A percentile compares a stretch with the other conserved stretches of the same genome.
phyloP scores from a whole-genome alignment of 2,797 vertebrate species.

The Selene dorsalis region DNA sequence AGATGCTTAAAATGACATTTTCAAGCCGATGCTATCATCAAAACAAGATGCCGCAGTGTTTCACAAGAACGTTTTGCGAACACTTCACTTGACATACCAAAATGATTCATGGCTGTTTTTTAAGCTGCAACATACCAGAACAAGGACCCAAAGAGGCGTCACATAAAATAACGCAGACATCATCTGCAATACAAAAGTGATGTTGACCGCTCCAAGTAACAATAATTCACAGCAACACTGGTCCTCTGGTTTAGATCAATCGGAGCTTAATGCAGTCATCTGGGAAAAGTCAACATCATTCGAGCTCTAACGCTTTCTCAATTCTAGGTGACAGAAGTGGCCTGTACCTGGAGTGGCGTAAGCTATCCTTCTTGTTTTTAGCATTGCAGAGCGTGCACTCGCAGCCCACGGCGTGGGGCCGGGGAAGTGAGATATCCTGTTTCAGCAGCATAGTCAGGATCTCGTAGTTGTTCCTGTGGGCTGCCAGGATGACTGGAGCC shows the following conservation, averaged over 20 bases:
- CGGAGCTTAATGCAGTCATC: neutral
- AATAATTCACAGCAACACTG: neutral
- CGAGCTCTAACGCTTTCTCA: neutral
- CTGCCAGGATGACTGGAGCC: slow-evolving; percentile 97
- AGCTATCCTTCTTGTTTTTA: slow-evolving; percentile 99
- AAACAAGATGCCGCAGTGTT: slow-evolving; percentile 17
- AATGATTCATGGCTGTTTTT: slow-evolving; percentile 34
- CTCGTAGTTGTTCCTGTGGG: slow-evolving; percentile 99
- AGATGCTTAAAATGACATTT: slow-evolving; percentile 14
- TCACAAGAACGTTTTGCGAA: slow-evolving; percentile 12
- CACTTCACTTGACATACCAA: slow-evolving; percentile 22
- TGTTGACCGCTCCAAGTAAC: neutral
- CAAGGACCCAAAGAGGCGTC: slow-evolving; percentile 32
- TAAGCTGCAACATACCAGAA: slow-evolving; percentile 35
- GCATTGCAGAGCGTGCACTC: slow-evolving; percentile 98
- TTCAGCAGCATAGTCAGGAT: slow-evolving; percentile 98
- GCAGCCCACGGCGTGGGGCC: slow-evolving; percentile 98
- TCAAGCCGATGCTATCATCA: slow-evolving; percentile 28
- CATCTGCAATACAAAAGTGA: neutral
- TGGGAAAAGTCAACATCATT: neutral
- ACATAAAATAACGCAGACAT: neutral
- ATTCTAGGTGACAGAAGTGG: neutral
- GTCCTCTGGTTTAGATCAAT: slow-evolving; percentile 17
- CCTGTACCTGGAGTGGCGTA: slow-evolving; percentile 94
- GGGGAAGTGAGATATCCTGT: slow-evolving; percentile 96